These are phyloP conservation scores for Caenorhabditis remanei DNA, from an alignment of 1,140 invertebrate species.

Conservation along the genomic window DNA sequence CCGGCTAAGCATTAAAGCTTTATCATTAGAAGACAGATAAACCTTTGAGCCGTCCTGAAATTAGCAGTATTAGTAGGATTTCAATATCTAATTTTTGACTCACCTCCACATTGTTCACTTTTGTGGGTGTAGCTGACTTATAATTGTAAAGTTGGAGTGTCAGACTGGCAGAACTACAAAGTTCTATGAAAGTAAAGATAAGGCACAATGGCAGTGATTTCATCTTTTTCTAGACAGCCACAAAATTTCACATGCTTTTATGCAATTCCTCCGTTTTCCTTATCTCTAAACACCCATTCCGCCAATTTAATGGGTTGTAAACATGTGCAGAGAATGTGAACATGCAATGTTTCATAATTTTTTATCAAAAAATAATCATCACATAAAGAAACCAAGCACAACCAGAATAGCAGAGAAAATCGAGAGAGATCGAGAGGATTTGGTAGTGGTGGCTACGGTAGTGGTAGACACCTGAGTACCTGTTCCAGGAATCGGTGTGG, in stretches of 20 bases:
- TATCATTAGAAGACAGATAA: background rate
- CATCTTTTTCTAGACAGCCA: background rate
- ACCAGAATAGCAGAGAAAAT: background rate
- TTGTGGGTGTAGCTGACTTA: background rate
- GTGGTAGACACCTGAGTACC: background rate
- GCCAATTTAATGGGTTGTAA: background rate
- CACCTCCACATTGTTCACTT: constrained; percentile 4
- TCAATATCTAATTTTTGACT: background rate
- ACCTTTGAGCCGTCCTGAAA: background rate
- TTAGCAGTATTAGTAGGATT: background rate
- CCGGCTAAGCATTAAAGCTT: background rate
- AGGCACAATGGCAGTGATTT: background rate
- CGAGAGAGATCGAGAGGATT: background rate
- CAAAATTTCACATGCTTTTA: background rate
- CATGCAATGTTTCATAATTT: background rate
- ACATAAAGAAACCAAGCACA: background rate
- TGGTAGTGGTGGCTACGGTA: background rate
- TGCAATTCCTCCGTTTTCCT: background rate
- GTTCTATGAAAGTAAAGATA: background rate
- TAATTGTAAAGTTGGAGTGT: background rate
- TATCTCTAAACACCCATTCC: background rate
- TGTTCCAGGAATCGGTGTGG: background rate
- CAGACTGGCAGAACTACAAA: background rate
- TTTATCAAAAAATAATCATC: background rate
- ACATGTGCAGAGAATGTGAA: background rate